Conservation (phyloP, 2,888 invertebrate genomes). For the Dugesia japonica region DNA sequence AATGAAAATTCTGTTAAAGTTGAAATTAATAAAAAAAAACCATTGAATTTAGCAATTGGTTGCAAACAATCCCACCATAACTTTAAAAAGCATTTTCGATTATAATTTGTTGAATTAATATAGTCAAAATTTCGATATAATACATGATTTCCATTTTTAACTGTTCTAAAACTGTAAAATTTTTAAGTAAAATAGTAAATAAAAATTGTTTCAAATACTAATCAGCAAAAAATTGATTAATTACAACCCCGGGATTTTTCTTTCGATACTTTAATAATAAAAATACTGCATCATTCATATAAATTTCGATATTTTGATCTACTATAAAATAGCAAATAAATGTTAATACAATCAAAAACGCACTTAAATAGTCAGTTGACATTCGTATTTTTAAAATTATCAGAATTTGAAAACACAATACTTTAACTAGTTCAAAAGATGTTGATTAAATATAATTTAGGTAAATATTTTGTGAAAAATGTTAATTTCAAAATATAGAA, state of each 20-base stretch:
- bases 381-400: too few species aligned
- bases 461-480: too few species aligned
- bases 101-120: neutral
- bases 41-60: neutral
- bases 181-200: neutral
- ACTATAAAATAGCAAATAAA: too few species aligned
- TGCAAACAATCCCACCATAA: neutral
- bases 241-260: neutral
- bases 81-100: neutral
- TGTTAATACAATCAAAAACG: too few species aligned
- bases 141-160: neutral
- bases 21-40: neutral
- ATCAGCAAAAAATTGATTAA: conserved; percentile 9
- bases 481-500: too few species aligned
- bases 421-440: too few species aligned
- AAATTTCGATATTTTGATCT: neutral
- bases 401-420: too few species aligned
- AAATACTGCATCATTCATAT: neutral
- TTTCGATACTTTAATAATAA: conserved; percentile 13
- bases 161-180: neutral
- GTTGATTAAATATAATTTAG: too few species aligned
- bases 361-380: too few species aligned
- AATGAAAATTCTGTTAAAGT: neutral
- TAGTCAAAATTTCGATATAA: neutral
- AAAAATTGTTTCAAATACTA: neutral